Percentiles rank a stretch among this genome's conserved stretches.
Conservation (phyloP, 2,888 invertebrate genomes). For the Zaprionus lineosus region DNA sequence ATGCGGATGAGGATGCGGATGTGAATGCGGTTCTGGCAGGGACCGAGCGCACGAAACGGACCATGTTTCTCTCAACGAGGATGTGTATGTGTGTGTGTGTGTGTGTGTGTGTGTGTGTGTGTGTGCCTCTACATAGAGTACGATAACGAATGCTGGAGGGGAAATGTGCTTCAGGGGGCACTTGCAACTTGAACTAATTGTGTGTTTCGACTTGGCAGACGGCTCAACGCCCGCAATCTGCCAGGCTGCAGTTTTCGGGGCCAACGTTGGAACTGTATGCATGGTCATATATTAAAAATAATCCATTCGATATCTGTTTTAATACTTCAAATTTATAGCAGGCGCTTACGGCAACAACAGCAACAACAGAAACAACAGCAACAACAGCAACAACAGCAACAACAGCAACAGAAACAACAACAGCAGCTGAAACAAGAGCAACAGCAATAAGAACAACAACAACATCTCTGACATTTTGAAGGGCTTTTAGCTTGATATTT, state of each 20-base stretch:
- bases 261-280: constrained; percentile 8
- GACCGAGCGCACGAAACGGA: no score
- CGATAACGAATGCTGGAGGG: no score
- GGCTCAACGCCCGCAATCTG: constrained; percentile 42
- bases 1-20: constrained; percentile 39
- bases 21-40: constrained; percentile 43
- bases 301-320: constrained; percentile 75
- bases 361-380: constrained; percentile 25
- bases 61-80: no score
- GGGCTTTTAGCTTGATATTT: constrained; percentile 72
- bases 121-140: no score
- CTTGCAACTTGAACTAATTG: constrained; percentile 68
- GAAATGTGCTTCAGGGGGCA: no score
- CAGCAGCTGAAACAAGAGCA: constrained; percentile 35
- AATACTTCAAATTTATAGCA: constrained; percentile 75
- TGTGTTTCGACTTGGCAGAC: constrained; percentile 60
- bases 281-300: constrained; percentile 73
- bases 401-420: constrained; percentile 18
- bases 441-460: constrained; percentile 40
- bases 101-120: no score
- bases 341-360: constrained; percentile 49
- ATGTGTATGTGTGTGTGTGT: constrained; percentile 29
- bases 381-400: constrained; percentile 19
- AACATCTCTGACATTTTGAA: constrained; percentile 65
- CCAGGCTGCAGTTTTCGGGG: constrained; percentile 56